Evolutionary conservation across 2,113 vertebrate species (phyloP).

Genomic region (Pelusios castaneus): DNA sequence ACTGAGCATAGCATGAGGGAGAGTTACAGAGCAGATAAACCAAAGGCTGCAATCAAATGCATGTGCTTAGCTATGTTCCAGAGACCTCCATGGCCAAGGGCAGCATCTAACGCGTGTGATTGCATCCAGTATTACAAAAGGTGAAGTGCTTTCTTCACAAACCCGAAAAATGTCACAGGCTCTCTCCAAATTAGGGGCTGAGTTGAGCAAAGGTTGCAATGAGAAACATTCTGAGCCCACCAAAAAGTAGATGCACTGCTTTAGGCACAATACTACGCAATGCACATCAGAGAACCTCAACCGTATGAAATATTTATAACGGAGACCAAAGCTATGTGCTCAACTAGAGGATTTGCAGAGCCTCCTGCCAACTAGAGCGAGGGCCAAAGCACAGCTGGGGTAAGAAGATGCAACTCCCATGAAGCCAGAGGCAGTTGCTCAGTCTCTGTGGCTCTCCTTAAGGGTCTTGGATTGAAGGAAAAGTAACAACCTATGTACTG

Average conservation of each 20-base stretch:
- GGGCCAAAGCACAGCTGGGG: background rate
- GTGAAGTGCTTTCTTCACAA: background rate
- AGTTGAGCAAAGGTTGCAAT: background rate
- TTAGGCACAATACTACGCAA: background rate
- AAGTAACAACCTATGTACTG: background rate
- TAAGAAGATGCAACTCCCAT: background rate
- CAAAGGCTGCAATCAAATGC: background rate
- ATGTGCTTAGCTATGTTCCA: background rate
- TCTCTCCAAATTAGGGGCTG: too few relatives aligned
- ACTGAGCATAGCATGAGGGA: background rate
- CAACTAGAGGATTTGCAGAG: rapidly evolving
- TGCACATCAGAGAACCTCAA: background rate
- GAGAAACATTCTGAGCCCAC: background rate
- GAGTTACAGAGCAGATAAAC: background rate
- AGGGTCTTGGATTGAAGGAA: rapidly evolving
- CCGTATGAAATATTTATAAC: background rate
- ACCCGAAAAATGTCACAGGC: background rate
- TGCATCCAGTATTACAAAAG: rapidly evolving
- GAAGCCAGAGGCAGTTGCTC: background rate
- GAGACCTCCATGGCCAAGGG: background rate
- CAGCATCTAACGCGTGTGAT: background rate
- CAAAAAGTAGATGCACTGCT: background rate
- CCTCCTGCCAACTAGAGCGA: background rate
- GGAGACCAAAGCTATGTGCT: background rate
- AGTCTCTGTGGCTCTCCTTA: background rate